phyloP scores from a whole-genome alignment of 1,140 invertebrate species.

The Sycophaga agraensis region DNA sequence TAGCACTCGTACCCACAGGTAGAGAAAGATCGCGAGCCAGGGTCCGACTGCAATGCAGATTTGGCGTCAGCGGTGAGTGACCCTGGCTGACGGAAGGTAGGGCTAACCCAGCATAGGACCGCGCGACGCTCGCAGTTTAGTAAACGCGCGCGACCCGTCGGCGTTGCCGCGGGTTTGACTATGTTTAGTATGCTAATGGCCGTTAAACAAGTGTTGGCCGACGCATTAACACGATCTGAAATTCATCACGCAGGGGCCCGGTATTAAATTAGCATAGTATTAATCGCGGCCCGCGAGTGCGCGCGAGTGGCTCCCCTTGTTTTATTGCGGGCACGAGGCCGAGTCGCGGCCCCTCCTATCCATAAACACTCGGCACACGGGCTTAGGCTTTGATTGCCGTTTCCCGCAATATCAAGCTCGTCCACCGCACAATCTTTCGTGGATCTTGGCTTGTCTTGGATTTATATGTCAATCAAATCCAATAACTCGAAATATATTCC shows the following conservation, averaged over 20 bases:
- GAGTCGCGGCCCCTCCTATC: not conserved
- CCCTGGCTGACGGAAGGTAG: not conserved
- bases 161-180: slow-evolving; percentile 21
- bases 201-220: slow-evolving; percentile 38
- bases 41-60: too few species aligned
- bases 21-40: too few species aligned
- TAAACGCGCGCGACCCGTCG: not conserved
- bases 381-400: not conserved
- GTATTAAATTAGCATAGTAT: slow-evolving; percentile 39
- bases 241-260: slow-evolving; percentile 30
- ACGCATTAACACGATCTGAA: slow-evolving; percentile 37
- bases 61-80: too few species aligned
- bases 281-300: slow-evolving; percentile 26
- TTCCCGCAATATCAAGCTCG: too few species aligned
- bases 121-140: too few species aligned
- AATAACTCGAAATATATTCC: too few species aligned
- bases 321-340: slow-evolving; percentile 9
- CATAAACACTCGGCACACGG: not conserved
- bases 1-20: too few species aligned
- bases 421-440: not conserved
- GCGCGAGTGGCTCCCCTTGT: too few species aligned
- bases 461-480: too few species aligned
- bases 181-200: slow-evolving; percentile 40
- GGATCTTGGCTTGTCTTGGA: too few species aligned
- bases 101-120: too few species aligned